Evolutionary conservation across 2,888 invertebrate species (phyloP), one percentile per base, ranked within the genome.

Genomic region (Rotaria sp.): DNA sequence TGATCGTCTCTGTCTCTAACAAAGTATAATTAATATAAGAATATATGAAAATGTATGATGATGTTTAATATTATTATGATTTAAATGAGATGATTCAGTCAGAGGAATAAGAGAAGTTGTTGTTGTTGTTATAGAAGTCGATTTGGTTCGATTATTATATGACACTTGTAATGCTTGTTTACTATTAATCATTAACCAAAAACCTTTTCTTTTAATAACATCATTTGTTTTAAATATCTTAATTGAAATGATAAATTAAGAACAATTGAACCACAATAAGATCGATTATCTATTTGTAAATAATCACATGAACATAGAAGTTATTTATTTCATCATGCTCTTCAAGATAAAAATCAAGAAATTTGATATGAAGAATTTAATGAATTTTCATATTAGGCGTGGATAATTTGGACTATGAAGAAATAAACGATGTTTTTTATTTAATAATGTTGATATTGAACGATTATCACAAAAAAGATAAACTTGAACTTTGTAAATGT

Each of bases 331-430:
- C 80, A 13, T 80, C 80, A 45, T 45, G 80, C 45, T 80, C 80
- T 80, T 80, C 80, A 26, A 80, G 45, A 80, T 45, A 80, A 45
- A 80, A 80, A 80, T 80, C 80, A 13, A 80, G 45, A 80, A 80
- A 80, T 26, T n/a, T 45, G 45, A n/a, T 45, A 80, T 45, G 80
- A 80, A 80, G 45, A 80, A 80, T 80, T 80, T 41, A 80, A 26
- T 7, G 80, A 41, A 80, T 80, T 80, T 15, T 80, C 45, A 45
- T 80, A 80, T 80, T 80, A n/a, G 45, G n/a, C 45, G 80, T n/a
- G 80, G 80, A 80, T 80, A 80, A 45, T 45, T 80, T n/a, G 80
- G 80, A 80, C 80, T 80, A 13, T n/a, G 41, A 45, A 80, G 45
- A 45, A 45, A 80, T 45, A 80, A n/a, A 26, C 45, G 41, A 80